Conservation (phyloP, 2,797 vertebrate genomes). For the Manis pentadactyla region DNA sequence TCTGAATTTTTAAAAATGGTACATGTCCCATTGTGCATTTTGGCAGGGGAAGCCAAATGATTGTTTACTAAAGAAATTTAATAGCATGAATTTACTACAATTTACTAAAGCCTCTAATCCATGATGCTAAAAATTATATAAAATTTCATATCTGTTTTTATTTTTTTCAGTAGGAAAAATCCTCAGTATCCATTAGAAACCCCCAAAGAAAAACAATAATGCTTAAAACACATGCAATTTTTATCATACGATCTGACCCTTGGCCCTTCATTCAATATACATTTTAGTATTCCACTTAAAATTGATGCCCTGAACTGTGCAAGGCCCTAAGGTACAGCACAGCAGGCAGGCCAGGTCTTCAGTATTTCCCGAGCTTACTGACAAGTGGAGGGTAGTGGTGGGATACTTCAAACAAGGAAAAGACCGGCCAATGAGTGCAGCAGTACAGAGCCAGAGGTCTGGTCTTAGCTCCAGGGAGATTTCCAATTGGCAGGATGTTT, state of each 20-base stretch:
- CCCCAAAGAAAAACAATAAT: neutral
- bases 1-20: neutral
- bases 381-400: neutral
- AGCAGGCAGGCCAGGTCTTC: neutral
- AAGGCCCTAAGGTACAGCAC: neutral
- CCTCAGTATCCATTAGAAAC: neutral
- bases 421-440: neutral
- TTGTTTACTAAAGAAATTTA: constrained; percentile 13
- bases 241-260: neutral
- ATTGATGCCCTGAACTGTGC: neutral
- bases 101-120: neutral
- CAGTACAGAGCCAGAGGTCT: neutral
- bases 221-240: neutral
- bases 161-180: neutral
- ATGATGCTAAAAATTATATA: neutral
- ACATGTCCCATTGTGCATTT: neutral
- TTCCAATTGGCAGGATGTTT: neutral
- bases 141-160: neutral
- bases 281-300: neutral
- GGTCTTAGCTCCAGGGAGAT: neutral
- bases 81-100: neutral
- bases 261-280: neutral
- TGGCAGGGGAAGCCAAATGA: neutral
- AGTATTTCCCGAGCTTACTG: neutral
- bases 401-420: neutral